phyloP scores from a whole-genome alignment of 2,888 invertebrate species.

The Leucoma salicis region DNA sequence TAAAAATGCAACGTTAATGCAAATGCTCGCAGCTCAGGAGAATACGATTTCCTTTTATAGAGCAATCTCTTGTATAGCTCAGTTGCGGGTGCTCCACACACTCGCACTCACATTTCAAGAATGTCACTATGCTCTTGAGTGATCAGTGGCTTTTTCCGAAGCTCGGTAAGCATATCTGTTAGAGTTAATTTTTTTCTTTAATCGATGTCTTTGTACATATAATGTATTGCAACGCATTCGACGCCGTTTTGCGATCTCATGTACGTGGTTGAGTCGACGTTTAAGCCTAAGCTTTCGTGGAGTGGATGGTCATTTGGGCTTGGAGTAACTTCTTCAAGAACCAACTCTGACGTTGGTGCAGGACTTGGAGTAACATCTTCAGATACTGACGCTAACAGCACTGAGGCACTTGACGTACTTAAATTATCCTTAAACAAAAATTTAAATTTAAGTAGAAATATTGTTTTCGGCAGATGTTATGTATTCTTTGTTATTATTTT shows the following conservation, averaged over 20 bases:
- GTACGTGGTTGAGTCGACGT: not conserved
- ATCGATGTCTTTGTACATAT: slow-evolving; percentile 1
- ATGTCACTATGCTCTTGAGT: slow-evolving; percentile 1
- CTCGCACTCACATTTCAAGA: slow-evolving; percentile 4
- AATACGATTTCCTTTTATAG: slow-evolving; percentile 2
- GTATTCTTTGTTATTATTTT: too few relatives aligned
- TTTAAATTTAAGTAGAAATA: not conserved
- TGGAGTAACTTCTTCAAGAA: slow-evolving; percentile 1
- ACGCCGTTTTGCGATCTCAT: slow-evolving; percentile 1
- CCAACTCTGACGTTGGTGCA: not conserved
- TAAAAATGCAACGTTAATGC: slow-evolving; percentile 13
- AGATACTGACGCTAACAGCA: slow-evolving; percentile 1
- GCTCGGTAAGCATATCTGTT: slow-evolving; percentile 1
- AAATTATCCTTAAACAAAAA: slow-evolving; percentile 1
- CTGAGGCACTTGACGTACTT: not conserved
- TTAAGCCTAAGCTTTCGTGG: slow-evolving; percentile 1
- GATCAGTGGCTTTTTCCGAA: not conserved
- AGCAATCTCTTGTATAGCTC: not conserved
- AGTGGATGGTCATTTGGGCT: slow-evolving; percentile 1
- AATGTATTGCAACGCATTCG: slow-evolving; percentile 1
- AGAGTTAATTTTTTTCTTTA: slow-evolving; percentile 1
- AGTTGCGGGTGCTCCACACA: slow-evolving; percentile 1
- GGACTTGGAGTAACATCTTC: not conserved
- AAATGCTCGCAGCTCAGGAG: slow-evolving; percentile 5
- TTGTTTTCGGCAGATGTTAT: not conserved